A percentile compares a stretch with the other conserved stretches of the same genome.
Evolutionary conservation across 2,113 vertebrate species (phyloP).

Genomic region (Crotalus helleri): DNA sequence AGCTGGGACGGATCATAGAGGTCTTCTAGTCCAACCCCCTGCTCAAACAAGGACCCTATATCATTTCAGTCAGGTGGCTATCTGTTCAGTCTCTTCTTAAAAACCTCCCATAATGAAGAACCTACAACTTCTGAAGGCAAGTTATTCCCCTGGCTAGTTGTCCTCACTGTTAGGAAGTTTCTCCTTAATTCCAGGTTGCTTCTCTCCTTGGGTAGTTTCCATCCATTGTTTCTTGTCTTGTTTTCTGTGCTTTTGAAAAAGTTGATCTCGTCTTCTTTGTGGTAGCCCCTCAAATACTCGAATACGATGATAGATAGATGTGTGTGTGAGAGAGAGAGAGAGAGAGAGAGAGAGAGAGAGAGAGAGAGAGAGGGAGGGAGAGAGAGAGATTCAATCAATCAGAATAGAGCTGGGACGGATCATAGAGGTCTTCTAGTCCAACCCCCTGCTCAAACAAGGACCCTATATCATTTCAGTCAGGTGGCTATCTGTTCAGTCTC

Average conservation of each 20-base stretch:
- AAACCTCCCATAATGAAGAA: too few species aligned
- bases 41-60: background rate
- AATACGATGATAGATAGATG: background rate
- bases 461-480: background rate
- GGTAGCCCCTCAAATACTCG: too few species aligned
- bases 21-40: background rate
- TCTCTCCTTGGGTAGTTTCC: background rate
- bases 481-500: too few species aligned
- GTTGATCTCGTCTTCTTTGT: too few species aligned
- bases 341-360: background rate
- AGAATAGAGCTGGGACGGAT: background rate
- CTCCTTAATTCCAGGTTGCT: background rate
- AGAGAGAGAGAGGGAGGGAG: background rate
- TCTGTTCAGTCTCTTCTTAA: too few species aligned
- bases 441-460: background rate
- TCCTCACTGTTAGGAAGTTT: background rate
- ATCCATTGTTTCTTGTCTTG: background rate
- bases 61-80: background rate
- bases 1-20: background rate
- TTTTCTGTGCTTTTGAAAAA: too few species aligned
- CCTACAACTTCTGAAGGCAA: background rate
- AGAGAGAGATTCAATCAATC: background rate
- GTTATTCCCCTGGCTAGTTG: background rate
- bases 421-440: background rate
- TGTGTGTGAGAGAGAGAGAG: background rate